These are phyloP conservation scores for Ruditapes philippinarum DNA, from an alignment of 1,140 invertebrate species.

Conservation along the genomic window DNA sequence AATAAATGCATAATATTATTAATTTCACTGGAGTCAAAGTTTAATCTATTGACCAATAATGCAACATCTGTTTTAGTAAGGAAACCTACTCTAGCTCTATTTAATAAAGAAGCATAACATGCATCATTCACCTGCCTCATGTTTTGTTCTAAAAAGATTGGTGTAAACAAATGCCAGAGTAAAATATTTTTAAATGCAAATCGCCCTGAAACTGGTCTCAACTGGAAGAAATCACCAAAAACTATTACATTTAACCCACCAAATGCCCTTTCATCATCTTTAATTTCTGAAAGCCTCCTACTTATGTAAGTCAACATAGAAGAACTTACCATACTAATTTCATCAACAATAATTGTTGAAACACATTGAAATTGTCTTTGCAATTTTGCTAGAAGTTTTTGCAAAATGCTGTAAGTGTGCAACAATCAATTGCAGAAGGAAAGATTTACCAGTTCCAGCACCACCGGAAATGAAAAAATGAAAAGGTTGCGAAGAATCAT, in stretches of 20 bases:
- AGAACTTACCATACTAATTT: conserved; percentile 47
- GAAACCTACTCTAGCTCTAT: conserved; percentile 39
- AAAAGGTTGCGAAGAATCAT: conserved; percentile 14
- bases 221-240: conserved; percentile 59
- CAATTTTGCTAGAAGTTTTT: neutral
- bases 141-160: conserved; percentile 66
- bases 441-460: conserved; percentile 60
- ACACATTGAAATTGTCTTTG: neutral
- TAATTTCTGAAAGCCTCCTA: conserved; percentile 58
- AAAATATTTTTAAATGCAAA: conserved; percentile 57
- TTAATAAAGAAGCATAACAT: conserved; percentile 41
- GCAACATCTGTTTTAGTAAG: neutral
- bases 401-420: conserved; percentile 50
- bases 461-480: conserved; percentile 61
- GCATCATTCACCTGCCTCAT: conserved; percentile 55
- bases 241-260: conserved; percentile 60
- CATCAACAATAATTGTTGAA: conserved; percentile 28
- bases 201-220: conserved; percentile 31
- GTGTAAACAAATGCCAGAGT: conserved; percentile 64
- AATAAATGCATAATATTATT: conserved; percentile 46
- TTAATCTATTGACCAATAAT: neutral
- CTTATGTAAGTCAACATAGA: conserved; percentile 41
- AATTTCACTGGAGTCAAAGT: neutral
- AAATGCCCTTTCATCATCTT: conserved; percentile 54
- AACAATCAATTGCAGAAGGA: conserved; percentile 16